Percentiles rank a stretch among this genome's conserved stretches.
These are phyloP conservation scores for Lasioglossum albipes DNA, from an alignment of 1,140 invertebrate species.

Conservation along the genomic window DNA sequence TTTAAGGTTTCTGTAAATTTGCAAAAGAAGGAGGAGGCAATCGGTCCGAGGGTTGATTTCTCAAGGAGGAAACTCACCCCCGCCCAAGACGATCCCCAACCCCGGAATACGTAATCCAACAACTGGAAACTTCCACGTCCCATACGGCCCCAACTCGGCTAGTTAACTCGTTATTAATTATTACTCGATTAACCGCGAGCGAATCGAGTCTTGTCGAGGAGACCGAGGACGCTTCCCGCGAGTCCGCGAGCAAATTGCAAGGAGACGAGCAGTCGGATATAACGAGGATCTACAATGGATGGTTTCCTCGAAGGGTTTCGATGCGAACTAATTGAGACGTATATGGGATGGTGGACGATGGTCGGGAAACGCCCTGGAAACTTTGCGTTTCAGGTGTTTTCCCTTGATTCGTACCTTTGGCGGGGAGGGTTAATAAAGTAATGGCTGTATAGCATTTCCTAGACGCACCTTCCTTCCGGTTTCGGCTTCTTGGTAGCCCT, in stretches of 20 bases:
- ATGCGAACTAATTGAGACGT: conserved; percentile 59
- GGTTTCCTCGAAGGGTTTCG: conserved; percentile 25
- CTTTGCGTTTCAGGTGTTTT: conserved; percentile 35
- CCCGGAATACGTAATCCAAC: background rate
- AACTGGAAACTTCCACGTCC: background rate
- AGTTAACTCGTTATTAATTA: conserved; percentile 13
- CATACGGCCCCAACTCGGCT: background rate
- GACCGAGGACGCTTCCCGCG: too few species aligned
- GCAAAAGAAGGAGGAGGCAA: too few species aligned
- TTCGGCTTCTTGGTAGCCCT: background rate
- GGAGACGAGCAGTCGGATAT: conserved; percentile 14
- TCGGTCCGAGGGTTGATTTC: too few species aligned
- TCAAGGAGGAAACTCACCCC: too few species aligned
- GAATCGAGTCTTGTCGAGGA: background rate
- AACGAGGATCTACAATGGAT: conserved; percentile 57
- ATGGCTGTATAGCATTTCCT: conserved; percentile 26
- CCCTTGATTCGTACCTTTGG: conserved; percentile 52
- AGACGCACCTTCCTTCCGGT: conserved; percentile 19
- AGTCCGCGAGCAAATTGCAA: background rate
- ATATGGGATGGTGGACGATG: conserved; percentile 38
- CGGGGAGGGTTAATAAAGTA: conserved; percentile 56
- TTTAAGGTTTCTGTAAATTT: too few species aligned
- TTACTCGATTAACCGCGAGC: conserved; percentile 3
- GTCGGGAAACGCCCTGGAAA: conserved; percentile 46
- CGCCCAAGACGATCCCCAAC: too few species aligned